These are phyloP conservation scores for Wasmannia auropunctata DNA, from an alignment of 1,140 invertebrate genomes.

Conservation along the genomic window DNA sequence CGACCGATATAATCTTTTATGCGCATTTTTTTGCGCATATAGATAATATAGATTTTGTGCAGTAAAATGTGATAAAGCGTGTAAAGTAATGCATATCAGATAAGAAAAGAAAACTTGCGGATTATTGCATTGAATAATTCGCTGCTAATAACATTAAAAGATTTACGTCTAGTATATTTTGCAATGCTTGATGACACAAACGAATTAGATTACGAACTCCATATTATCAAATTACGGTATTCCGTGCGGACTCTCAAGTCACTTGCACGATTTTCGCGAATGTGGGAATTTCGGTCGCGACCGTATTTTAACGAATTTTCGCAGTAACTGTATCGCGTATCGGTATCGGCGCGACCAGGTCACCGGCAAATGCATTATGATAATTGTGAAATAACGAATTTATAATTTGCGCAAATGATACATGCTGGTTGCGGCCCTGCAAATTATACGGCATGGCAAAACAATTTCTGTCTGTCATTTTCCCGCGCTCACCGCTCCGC, in stretches of 20 bases:
- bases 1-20: background rate
- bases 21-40: background rate
- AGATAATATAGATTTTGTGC: background rate
- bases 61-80: background rate
- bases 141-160: background rate
- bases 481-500: conserved; percentile 63
- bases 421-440: conserved; percentile 78
- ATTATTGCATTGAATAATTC: background rate
- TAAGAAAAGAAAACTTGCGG: background rate
- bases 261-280: background rate
- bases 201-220: background rate
- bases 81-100: background rate
- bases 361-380: conserved; percentile 82
- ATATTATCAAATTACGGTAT: background rate
- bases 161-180: background rate
- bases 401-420: conserved; percentile 84
- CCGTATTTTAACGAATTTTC: background rate
- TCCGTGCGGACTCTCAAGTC: too few relatives aligned
- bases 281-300: background rate
- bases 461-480: conserved; percentile 79
- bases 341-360: conserved; percentile 46
- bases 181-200: background rate
- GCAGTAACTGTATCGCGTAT: background rate
- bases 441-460: conserved; percentile 82
- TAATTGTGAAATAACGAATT: conserved; percentile 85